A percentile compares a stretch with the other conserved stretches of the same genome.
Evolutionary conservation across 2,113 vertebrate genomes (phyloP).

Genomic region (Gasterosteus aculeatus): DNA sequence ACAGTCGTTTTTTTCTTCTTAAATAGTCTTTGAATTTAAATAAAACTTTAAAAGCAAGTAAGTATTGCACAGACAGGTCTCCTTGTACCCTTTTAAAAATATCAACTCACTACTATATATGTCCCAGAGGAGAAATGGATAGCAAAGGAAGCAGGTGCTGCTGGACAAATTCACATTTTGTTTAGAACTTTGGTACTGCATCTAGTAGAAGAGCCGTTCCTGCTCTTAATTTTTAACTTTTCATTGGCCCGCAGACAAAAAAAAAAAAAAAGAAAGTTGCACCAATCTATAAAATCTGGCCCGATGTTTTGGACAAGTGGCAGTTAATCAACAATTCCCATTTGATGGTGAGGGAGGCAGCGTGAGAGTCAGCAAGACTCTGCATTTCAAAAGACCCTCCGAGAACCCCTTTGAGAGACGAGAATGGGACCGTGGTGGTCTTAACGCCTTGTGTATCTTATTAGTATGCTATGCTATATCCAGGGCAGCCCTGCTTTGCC

Average conservation of each 20-base stretch:
- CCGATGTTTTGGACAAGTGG: conserved; percentile 33
- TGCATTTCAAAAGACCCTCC: conserved; percentile 26
- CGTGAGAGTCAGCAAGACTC: conserved; percentile 41
- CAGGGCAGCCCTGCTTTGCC: conserved; percentile 47
- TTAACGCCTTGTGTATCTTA: conserved; percentile 3
- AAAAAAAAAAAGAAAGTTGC: not conserved
- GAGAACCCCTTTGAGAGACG: not conserved
- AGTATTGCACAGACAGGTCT: conserved; percentile 92
- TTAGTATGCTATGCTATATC: conserved; percentile 32
- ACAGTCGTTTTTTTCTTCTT: conserved; percentile 78
- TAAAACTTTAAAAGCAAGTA: conserved; percentile 76
- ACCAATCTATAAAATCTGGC: conserved; percentile 8
- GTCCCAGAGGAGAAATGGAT: conserved; percentile 37
- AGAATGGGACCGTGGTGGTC: conserved; percentile 4
- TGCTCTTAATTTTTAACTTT: not conserved
- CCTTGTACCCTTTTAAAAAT: conserved; percentile 81
- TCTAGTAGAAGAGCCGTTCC: conserved; percentile 6
- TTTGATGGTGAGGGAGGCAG: conserved; percentile 19
- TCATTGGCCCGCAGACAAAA: conserved; percentile 20
- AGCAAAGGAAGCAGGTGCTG: conserved; percentile 52
- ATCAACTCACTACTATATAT: conserved; percentile 67
- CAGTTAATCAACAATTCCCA: conserved; percentile 35
- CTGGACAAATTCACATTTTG: conserved; percentile 4
- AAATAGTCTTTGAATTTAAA: conserved; percentile 69
- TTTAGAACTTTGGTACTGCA: conserved; percentile 6